Evolutionary conservation across 2,797 vertebrate species (phyloP).

Genomic region (Heteromormyrus szaboi): DNA sequence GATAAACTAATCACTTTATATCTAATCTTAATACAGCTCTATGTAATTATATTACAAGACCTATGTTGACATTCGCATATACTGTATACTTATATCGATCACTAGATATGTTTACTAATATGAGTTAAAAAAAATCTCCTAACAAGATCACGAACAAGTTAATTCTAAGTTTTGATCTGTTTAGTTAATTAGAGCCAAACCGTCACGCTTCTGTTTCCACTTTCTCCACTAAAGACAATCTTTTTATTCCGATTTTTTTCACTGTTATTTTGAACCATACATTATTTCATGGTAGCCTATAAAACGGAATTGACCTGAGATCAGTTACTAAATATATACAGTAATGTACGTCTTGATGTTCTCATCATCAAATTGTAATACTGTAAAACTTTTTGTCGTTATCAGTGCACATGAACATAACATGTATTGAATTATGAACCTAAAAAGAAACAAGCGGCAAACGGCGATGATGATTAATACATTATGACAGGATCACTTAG

Average conservation of each 20-base stretch:
- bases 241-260: background rate
- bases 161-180: background rate
- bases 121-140: background rate
- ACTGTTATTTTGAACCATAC: background rate
- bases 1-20: background rate
- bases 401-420: background rate
- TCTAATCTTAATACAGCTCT: background rate
- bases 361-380: background rate
- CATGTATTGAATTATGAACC: background rate
- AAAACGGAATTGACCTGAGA: background rate
- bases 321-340: background rate
- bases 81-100: background rate
- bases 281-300: background rate
- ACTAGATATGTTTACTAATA: background rate
- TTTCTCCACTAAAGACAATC: background rate
- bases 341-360: background rate
- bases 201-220: background rate
- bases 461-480: background rate
- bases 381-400: background rate
- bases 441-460: background rate
- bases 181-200: background rate
- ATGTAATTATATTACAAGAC: background rate
- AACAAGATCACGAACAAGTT: background rate
- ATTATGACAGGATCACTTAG: background rate
- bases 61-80: background rate